A percentile compares a stretch with the other conserved stretches of the same genome.
Conservation (phyloP, 1,140 invertebrate genomes). For the Oncopodura yosiiana region DNA sequence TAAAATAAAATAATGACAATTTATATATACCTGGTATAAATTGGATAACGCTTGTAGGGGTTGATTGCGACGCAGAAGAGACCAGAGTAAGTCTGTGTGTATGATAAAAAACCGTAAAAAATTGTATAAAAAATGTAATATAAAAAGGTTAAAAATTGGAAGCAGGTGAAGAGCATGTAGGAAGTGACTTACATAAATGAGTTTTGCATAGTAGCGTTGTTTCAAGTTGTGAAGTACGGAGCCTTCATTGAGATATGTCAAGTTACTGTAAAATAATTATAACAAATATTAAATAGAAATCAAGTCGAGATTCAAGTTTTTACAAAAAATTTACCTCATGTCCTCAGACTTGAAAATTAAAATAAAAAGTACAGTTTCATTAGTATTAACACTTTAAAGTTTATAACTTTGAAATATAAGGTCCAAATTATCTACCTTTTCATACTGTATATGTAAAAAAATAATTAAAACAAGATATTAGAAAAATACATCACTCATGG, state of each 20-base stretch:
- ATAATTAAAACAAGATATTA: no score
- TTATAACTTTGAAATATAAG: no score
- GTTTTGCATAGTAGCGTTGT: slow-evolving; percentile 46
- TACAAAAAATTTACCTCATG: no score
- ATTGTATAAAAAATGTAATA: neutral
- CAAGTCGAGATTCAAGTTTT: no score
- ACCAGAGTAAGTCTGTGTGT: slow-evolving; percentile 32
- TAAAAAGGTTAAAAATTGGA: slow-evolving; percentile 1
- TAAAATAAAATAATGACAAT: slow-evolving; percentile 54
- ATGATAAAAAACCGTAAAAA: neutral
- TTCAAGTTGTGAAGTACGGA: slow-evolving; percentile 52
- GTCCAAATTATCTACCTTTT: no score
- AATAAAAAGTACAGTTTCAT: no score
- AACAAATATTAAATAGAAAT: no score
- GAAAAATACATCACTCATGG: no score
- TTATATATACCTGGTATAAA: slow-evolving; percentile 76
- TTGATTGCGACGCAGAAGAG: slow-evolving; percentile 32
- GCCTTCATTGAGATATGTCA: slow-evolving; percentile 59
- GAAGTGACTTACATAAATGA: slow-evolving; percentile 51
- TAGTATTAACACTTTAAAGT: no score
- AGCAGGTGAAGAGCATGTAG: neutral
- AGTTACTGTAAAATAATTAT: no score
- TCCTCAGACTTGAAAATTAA: slow-evolving; percentile 55
- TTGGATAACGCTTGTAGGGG: slow-evolving; percentile 59
- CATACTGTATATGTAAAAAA: no score